These are phyloP conservation scores for Pardalotus punctatus DNA, from an alignment of 2,113 vertebrate species.

Conservation along the genomic window DNA sequence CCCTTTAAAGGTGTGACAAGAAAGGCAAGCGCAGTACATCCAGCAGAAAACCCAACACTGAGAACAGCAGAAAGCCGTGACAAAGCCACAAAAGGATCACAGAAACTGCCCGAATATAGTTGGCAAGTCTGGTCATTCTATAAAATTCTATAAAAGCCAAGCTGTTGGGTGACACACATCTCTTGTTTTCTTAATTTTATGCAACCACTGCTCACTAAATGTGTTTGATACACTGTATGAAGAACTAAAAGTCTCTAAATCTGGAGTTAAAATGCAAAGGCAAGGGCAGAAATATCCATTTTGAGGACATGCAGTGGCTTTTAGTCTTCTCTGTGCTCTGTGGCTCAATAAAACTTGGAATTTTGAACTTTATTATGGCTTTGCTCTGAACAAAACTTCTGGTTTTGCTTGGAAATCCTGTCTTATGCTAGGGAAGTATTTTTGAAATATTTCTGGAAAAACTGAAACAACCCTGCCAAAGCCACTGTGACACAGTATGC, in stretches of 20 bases:
- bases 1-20: background rate
- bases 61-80: slow-evolving; percentile 29
- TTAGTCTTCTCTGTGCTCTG: background rate
- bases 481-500: background rate
- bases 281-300: background rate
- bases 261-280: background rate
- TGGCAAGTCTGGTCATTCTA: background rate
- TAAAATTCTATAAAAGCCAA: background rate
- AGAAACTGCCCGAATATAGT: background rate
- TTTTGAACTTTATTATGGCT: background rate
- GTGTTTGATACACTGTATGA: background rate
- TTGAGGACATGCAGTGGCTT: background rate
- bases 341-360: background rate
- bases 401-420: background rate
- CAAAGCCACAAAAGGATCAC: background rate
- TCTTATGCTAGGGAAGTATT: background rate
- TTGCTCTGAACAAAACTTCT: background rate
- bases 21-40: background rate
- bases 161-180: background rate
- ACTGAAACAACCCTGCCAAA: background rate
- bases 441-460: background rate
- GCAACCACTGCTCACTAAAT: background rate
- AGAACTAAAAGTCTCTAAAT: background rate
- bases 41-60: slow-evolving; percentile 15
- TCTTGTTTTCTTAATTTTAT: background rate